A percentile compares a stretch with the other conserved stretches of the same genome.
These are phyloP conservation scores for Silvanus unidentatus DNA, from an alignment of 2,888 invertebrate species.

Conservation along the genomic window DNA sequence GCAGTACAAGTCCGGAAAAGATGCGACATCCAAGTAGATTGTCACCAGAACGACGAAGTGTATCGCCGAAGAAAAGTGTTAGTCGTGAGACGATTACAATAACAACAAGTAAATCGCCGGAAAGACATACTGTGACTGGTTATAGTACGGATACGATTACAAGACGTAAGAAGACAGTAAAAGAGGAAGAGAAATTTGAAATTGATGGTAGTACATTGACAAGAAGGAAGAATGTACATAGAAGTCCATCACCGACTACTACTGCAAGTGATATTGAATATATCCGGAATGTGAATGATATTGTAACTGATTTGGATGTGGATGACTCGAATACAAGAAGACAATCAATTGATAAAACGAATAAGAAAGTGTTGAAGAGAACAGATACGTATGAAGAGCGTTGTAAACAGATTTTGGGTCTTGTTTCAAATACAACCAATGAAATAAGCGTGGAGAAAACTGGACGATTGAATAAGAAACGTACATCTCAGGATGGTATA, in stretches of 20 bases:
- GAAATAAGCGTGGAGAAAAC: conserved; percentile 21
- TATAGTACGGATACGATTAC: conserved; percentile 24
- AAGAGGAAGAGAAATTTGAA: no score
- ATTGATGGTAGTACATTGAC: conserved; percentile 30
- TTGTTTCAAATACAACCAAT: conserved; percentile 45
- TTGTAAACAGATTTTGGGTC: conserved; percentile 64
- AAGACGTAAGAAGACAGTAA: conserved; percentile 20
- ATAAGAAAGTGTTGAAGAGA: conserved; percentile 54
- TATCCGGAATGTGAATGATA: conserved; percentile 29
- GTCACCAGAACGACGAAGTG: conserved; percentile 11
- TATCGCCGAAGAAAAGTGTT: conserved; percentile 1
- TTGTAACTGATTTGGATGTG: conserved; percentile 40
- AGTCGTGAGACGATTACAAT: not conserved
- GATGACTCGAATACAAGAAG: conserved; percentile 16
- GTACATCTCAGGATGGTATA: not conserved
- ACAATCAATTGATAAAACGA: conserved; percentile 22
- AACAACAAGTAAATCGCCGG: conserved; percentile 11
- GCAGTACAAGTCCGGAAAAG: conserved; percentile 47
- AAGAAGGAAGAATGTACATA: conserved; percentile 25
- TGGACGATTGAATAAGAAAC: not conserved
- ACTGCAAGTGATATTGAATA: conserved; percentile 50
- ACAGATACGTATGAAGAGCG: conserved; percentile 70
- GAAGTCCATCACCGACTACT: conserved; percentile 33
- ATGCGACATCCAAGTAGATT: conserved; percentile 25
- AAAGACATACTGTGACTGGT: conserved; percentile 10